phyloP scores from a whole-genome alignment of 2,113 vertebrate genomes.

The Cromileptes altivelis region DNA sequence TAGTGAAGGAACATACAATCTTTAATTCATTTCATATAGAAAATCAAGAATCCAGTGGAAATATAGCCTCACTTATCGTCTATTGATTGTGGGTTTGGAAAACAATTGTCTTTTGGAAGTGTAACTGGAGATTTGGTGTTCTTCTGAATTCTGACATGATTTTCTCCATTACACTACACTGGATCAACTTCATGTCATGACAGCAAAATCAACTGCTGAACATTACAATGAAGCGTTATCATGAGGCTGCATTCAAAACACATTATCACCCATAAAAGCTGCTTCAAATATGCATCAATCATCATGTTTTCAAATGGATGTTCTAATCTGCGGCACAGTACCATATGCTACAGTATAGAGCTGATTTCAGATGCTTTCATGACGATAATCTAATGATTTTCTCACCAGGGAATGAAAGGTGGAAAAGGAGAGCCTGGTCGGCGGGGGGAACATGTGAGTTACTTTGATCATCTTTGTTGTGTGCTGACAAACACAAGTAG shows the following conservation, averaged over 20 bases:
- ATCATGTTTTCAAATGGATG: constrained; percentile 8
- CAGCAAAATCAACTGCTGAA: constrained; percentile 7
- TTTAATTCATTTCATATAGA: neutral
- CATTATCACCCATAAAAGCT: neutral
- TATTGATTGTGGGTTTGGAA: constrained; percentile 23
- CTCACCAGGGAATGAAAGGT: constrained; percentile 85
- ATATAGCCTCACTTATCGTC: constrained; percentile 8
- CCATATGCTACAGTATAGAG: neutral
- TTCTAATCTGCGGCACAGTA: neutral
- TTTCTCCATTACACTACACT: constrained; percentile 24
- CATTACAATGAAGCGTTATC: neutral
- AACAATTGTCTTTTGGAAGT: constrained; percentile 35
- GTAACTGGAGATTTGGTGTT: constrained; percentile 32
- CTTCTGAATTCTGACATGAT: constrained; percentile 18
- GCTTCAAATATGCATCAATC: neutral
- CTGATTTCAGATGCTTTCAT: neutral
- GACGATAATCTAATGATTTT: constrained; percentile 26
- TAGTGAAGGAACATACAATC: neutral
- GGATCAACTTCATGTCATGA: constrained; percentile 25
- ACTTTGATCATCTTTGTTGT: constrained; percentile 12
- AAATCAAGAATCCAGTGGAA: constrained; percentile 25
- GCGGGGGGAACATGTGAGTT: constrained; percentile 88
- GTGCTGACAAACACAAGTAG: neutral
- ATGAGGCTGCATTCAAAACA: constrained; percentile 4
- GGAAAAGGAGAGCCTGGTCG: constrained; percentile 89